These are phyloP conservation scores for Notoglanidium macrostoma DNA, from an alignment of 2,797 vertebrate genomes.

Conservation along the genomic window DNA sequence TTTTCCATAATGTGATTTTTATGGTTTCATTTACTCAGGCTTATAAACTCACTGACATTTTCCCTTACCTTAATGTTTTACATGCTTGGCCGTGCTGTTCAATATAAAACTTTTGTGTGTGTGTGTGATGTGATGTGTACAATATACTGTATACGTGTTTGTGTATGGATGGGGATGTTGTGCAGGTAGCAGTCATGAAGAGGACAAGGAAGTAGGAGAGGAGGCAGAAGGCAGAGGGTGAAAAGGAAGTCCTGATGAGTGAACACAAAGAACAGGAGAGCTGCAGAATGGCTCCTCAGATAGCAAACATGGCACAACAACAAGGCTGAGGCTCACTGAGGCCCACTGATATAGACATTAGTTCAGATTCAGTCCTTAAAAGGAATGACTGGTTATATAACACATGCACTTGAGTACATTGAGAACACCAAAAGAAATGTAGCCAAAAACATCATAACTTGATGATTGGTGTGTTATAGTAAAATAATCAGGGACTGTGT, in stretches of 20 bases:
- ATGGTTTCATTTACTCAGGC: slow-evolving; percentile 31
- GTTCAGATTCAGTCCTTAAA: not conserved
- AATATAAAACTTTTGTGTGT: slow-evolving; percentile 4
- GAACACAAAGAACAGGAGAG: slow-evolving; percentile 50
- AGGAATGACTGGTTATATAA: not conserved
- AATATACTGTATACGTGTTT: slow-evolving; percentile 18
- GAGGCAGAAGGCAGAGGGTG: slow-evolving; percentile 40
- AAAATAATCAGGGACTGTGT: not conserved
- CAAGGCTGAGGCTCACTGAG: slow-evolving; percentile 39
- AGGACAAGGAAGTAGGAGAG: slow-evolving; percentile 45
- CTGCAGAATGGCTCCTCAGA: not conserved
- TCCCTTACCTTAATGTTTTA: slow-evolving; percentile 23
- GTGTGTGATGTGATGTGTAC: not conserved
- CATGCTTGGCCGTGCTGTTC: not conserved
- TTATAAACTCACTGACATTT: slow-evolving; percentile 35
- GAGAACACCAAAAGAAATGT: slow-evolving; percentile 3
- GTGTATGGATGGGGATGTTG: slow-evolving; percentile 14
- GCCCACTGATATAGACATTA: slow-evolving; percentile 21
- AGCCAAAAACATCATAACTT: not conserved
- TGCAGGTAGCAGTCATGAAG: slow-evolving; percentile 38
- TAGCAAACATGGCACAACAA: not conserved
- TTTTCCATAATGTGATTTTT: slow-evolving; percentile 43
- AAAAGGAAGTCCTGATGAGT: slow-evolving; percentile 32
- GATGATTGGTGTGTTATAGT: not conserved
- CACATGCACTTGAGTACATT: not conserved